Conservation (phyloP, 2,888 invertebrate genomes). For the Cephus spinipes region DNA sequence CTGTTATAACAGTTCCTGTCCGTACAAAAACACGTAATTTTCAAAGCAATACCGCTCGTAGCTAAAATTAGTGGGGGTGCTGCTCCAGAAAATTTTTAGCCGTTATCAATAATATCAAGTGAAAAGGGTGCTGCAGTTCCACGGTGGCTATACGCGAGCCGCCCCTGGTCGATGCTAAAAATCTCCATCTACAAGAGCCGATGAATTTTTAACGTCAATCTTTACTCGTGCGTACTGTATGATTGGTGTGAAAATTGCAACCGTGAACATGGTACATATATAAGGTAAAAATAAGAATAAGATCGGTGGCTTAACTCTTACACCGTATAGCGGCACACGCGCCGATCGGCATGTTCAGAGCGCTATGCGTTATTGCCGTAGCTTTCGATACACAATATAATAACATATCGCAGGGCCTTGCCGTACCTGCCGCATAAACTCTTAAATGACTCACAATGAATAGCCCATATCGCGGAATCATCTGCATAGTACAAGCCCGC, state of each 20-base stretch:
- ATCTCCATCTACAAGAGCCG: neutral
- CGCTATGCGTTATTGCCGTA: conserved; percentile 22
- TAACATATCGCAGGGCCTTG: conserved; percentile 45
- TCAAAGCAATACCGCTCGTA: neutral
- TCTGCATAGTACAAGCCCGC: conserved; percentile 60
- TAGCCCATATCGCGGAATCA: conserved; percentile 61
- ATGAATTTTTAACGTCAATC: neutral
- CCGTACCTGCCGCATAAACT: conserved; percentile 49
- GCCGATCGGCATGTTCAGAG: conserved; percentile 7
- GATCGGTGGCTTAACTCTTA: neutral
- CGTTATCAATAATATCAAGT: too few relatives aligned
- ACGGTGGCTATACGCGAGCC: too few relatives aligned
- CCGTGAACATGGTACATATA: too few relatives aligned
- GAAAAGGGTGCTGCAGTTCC: too few relatives aligned
- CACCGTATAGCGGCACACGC: conserved; percentile 1
- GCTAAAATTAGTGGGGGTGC: too few relatives aligned
- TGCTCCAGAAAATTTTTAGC: too few relatives aligned
- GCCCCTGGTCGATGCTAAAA: neutral
- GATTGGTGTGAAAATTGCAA: neutral
- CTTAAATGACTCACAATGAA: conserved; percentile 62
- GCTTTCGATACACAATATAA: conserved; percentile 53
- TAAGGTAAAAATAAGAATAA: neutral
- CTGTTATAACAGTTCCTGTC: neutral
- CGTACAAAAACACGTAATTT: neutral
- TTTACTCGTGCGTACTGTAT: neutral